Base-by-base conservation (phyloP, 2,888 invertebrate species). In the Cheilosia impressa region DNA sequence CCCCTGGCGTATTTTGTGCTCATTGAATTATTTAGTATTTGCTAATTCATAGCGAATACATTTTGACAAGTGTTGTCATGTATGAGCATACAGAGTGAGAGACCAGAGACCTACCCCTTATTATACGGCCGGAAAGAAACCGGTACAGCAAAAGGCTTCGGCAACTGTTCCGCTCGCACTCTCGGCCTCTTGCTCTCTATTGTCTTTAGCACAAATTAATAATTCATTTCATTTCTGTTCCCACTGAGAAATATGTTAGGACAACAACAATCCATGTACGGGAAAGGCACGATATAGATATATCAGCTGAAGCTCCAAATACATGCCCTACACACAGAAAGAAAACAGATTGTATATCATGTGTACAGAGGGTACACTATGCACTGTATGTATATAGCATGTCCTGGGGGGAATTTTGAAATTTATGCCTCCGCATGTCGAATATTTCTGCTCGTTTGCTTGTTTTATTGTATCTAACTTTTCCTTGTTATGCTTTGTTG, bases 1-100 rank as follows among this genome's bases (percentile, higher is more conserved):
- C 58, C 75, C 75, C 71, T 62, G 34, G 75, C 66, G 84, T 65
- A 80, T 76, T 75, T 55, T 71, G 75, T 75, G 47, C 75, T 80
- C 84, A 80, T 84, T 85, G 81, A 85, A 85, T 85, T 71, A 85
- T 85, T 85, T 72, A 85, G 81, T 72, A 81, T 85, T 81, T 81
- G 85, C 72, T 85, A 85, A 81, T 85, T 85, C 81, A 85, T 85
- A 81, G 81, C 85, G 85, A 75, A 84, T 75, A 84, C 80, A 76
- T 75, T 84, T 76, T 80, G 84, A 84, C 80, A 84, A 84, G 84
- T 80, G 84, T 84, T 84, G 84, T 80, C 84, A 80, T 63, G 75
- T 84, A 58, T 75, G 80, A 73, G 83, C 68, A 71, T 73, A 73
- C 47, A 62, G 63, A 68, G 68, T 60, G 58, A 66, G 73, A 27